These are phyloP conservation scores for Piprites chloris DNA, from an alignment of 2,113 vertebrate species.

Conservation along the genomic window DNA sequence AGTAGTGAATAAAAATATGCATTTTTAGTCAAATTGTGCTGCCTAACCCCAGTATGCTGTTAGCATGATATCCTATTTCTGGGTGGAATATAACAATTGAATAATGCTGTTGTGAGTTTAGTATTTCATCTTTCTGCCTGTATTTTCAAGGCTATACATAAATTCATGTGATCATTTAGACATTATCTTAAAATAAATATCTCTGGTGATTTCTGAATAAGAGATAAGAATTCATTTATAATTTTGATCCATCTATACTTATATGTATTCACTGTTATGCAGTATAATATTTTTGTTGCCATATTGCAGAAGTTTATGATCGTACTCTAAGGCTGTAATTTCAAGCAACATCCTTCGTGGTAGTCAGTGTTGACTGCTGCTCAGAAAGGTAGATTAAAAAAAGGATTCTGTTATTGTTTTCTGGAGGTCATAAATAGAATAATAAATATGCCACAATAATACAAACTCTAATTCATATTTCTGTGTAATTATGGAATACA, in stretches of 20 bases:
- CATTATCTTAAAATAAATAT: neutral
- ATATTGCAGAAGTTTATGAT: neutral
- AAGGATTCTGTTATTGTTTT: neutral
- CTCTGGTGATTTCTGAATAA: neutral
- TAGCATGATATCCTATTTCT: neutral
- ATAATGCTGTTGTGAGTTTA: neutral
- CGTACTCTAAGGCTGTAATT: neutral
- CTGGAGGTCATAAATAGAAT: neutral
- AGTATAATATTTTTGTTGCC: neutral
- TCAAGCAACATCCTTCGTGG: neutral
- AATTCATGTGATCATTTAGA: neutral
- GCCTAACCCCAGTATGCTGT: neutral
- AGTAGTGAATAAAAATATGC: conserved; percentile 4
- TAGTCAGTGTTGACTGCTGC: neutral
- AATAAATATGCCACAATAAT: neutral
- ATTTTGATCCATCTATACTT: neutral
- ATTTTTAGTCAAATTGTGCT: conserved; percentile 1
- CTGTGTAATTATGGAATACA: conserved; percentile 5
- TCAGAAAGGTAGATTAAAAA: neutral
- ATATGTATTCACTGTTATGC: neutral
- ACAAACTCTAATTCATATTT: conserved; percentile 16
- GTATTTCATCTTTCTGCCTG: neutral
- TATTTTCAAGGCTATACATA: conserved; percentile 18
- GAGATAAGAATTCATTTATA: neutral
- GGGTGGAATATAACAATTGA: neutral